Evolutionary conservation across 2,888 invertebrate genomes (phyloP), one percentile per base, ranked within the genome.

Genomic region (Gortyna flavago): DNA sequence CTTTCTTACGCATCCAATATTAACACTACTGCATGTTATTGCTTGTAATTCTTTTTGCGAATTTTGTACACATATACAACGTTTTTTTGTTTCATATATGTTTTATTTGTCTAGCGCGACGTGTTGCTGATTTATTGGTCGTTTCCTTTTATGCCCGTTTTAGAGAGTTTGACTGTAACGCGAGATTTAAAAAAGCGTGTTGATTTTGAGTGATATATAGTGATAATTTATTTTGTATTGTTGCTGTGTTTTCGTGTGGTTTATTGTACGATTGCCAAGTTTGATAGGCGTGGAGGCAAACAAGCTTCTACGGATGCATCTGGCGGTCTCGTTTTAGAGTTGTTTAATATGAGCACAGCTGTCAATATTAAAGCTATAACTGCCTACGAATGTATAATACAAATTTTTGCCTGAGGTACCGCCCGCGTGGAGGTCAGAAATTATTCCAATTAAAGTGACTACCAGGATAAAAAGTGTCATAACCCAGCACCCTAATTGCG

Each of bases 21-120:
- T 93, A 93, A 93, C 94, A 95, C 96, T 94, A 95, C 94, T 96
- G 96, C 95, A 96, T 95, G 95, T 95, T 96, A 96, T 95, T 94
- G 95, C 95, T 92, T 95, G 96, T 96, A 95, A 96, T 96, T 95
- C 96, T 95, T 96, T 96, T 95, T 95, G 95, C 95, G 94, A 95
- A 95, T 94, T 94, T 94, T 92, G 93, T 93, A 92, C 92, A 93
- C 87, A 89, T 85, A 91, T 91, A 90, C 82, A 89, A 78, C 25
- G 90, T 92, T 92, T 90, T 93, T 92, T 94, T 93, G 92, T 93
- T 93, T 92, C 89, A 92, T 92, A 90, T 90, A 91, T 93, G 93
- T 94, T 94, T 94, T 94, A 94, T 95, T 96, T 93, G 95, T 95
- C 95, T 95, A 95, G 93, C 88, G 87, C 89, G 90, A 86, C 86